phyloP scores from a whole-genome alignment of 2,888 invertebrate genomes.

The Theretra japonica region DNA sequence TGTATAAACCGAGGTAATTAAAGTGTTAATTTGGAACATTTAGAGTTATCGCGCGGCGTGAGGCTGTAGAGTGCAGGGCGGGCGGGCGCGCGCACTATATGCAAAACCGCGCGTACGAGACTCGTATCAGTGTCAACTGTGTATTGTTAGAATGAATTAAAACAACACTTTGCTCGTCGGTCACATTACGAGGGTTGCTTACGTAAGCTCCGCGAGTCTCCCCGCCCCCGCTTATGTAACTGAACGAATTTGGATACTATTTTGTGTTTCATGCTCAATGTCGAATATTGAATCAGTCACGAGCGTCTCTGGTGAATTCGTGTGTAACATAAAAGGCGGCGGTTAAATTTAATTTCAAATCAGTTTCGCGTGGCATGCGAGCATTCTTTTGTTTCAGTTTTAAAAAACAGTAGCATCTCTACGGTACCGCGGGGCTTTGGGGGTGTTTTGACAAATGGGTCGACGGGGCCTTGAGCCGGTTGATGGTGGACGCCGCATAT shows the following conservation, averaged over 20 bases:
- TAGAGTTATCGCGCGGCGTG: conserved; percentile 43
- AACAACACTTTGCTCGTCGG: conserved; percentile 21
- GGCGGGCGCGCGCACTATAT: conserved; percentile 7
- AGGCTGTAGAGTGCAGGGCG: conserved; percentile 29
- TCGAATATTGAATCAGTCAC: conserved; percentile 9
- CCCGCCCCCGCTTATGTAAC: conserved; percentile 79
- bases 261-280: conserved; percentile 51
- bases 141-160: conserved; percentile 18
- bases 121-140: conserved; percentile 19
- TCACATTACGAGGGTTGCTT: conserved; percentile 62
- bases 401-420: conserved; percentile 15
- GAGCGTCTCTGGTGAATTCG: conserved; percentile 44
- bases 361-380: not conserved
- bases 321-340: conserved; percentile 30
- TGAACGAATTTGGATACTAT: conserved; percentile 60
- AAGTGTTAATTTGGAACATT: conserved; percentile 41
- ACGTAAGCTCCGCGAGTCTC: conserved; percentile 72
- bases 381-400: conserved; percentile 7
- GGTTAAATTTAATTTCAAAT: not conserved
- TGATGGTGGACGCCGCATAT: conserved; percentile 11
- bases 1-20: conserved; percentile 43
- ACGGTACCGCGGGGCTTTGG: conserved; percentile 23
- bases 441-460: conserved; percentile 26
- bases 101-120: conserved; percentile 39
- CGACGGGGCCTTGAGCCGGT: conserved; percentile 28